phyloP scores from a whole-genome alignment of 1,140 invertebrate genomes.

The Eurosta solidaginis region DNA sequence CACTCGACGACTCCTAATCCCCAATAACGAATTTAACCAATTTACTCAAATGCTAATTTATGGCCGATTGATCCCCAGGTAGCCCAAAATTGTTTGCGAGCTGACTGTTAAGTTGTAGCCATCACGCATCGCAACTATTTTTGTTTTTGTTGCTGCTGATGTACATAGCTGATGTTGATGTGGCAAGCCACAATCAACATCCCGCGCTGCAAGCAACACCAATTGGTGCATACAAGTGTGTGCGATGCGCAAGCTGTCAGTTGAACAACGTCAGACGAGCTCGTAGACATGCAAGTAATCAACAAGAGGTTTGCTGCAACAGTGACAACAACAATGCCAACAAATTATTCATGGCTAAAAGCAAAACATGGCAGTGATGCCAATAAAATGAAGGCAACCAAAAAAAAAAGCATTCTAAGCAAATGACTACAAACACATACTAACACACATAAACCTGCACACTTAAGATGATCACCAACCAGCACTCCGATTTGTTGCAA shows the following conservation, averaged over 20 bases:
- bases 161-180: not conserved
- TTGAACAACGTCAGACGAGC: slow-evolving; percentile 23
- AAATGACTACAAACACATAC: too few species aligned
- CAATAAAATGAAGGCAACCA: too few species aligned
- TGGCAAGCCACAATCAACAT: slow-evolving; percentile 6
- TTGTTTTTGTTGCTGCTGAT: not conserved
- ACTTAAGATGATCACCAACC: too few species aligned
- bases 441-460: too few species aligned
- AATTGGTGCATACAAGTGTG: not conserved
- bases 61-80: slow-evolving; percentile 58
- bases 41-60: slow-evolving; percentile 61
- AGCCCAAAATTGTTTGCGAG: slow-evolving; percentile 37
- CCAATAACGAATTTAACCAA: slow-evolving; percentile 59
- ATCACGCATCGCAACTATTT: not conserved
- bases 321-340: not conserved
- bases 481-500: not conserved
- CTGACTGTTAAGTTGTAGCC: slow-evolving; percentile 5
- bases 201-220: slow-evolving; percentile 18
- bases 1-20: slow-evolving; percentile 44
- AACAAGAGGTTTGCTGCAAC: slow-evolving; percentile 25
- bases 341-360: not conserved
- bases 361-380: slow-evolving; percentile 4
- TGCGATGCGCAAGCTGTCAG: slow-evolving; percentile 1
- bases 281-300: slow-evolving; percentile 1
- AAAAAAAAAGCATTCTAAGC: too few species aligned